Evolutionary conservation across 2,113 vertebrate species (phyloP).

Genomic region (Dolichallabes microphthalmus): DNA sequence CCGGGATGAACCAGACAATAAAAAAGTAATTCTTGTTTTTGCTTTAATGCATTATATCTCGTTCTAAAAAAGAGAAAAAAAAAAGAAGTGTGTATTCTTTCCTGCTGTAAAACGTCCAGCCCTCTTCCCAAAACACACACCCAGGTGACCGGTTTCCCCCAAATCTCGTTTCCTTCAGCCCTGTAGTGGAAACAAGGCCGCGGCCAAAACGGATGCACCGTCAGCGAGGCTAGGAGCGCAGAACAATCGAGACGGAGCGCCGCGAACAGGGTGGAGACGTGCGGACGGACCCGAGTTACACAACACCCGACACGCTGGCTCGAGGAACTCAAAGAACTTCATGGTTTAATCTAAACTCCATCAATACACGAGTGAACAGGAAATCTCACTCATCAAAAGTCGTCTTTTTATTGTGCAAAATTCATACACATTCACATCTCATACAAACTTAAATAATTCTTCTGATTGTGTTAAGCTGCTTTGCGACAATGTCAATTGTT

Average conservation of each 20-base stretch:
- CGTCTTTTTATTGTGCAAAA: too few relatives aligned
- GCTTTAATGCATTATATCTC: too few relatives aligned
- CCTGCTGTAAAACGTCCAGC: not conserved
- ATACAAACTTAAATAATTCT: too few relatives aligned
- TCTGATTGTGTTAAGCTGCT: too few relatives aligned
- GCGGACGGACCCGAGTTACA: not conserved
- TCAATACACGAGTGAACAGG: not conserved
- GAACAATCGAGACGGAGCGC: slow-evolving; percentile 24
- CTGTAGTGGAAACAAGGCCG: slow-evolving; percentile 13
- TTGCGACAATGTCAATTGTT: too few relatives aligned
- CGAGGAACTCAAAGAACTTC: not conserved
- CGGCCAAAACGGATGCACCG: slow-evolving; percentile 32
- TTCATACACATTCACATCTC: too few relatives aligned
- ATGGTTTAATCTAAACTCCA: not conserved
- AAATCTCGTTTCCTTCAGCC: slow-evolving; percentile 42
- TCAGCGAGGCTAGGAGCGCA: slow-evolving; percentile 5
- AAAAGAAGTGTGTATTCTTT: not conserved
- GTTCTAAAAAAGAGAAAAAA: not conserved
- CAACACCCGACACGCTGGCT: not conserved
- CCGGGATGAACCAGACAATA: not conserved
- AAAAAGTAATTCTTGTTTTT: too few relatives aligned
- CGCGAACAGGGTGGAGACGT: slow-evolving; percentile 23
- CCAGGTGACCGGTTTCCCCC: slow-evolving; percentile 17
- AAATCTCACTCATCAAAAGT: too few relatives aligned
- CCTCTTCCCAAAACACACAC: not conserved